These are phyloP conservation scores for Xylocampa areola DNA, from an alignment of 2,888 invertebrate genomes.

Conservation along the genomic window DNA sequence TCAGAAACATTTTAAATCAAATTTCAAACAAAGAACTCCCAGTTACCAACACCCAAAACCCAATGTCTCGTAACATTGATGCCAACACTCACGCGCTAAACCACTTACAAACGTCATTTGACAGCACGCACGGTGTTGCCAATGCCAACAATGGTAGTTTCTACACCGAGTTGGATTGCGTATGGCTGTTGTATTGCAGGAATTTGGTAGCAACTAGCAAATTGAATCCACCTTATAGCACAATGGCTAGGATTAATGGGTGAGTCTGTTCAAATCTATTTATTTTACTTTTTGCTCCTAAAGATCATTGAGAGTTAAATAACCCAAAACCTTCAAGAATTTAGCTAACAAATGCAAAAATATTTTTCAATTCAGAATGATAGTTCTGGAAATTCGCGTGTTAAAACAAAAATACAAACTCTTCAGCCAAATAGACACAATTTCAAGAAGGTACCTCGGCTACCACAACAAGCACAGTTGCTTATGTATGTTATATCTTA, in stretches of 20 bases:
- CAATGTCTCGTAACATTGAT: slow-evolving; percentile 78
- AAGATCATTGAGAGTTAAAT: too few species aligned
- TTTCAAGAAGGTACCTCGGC: too few species aligned
- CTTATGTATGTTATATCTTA: too few species aligned
- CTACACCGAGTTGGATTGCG: slow-evolving; percentile 88
- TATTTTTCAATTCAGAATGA: too few species aligned
- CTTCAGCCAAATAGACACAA: too few species aligned
- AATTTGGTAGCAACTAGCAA: slow-evolving; percentile 88
- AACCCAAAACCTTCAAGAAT: too few species aligned
- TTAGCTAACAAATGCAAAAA: too few species aligned
- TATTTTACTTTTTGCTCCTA: background rate
- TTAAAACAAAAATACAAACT: too few species aligned
- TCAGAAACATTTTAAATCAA: slow-evolving; percentile 77
- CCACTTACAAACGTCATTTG: slow-evolving; percentile 77
- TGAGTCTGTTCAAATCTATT: slow-evolving; percentile 62
- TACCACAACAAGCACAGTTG: too few species aligned
- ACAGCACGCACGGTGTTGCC: slow-evolving; percentile 63
- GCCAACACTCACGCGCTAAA: slow-evolving; percentile 79
- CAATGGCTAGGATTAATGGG: slow-evolving; percentile 91
- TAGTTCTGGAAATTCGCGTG: too few species aligned
- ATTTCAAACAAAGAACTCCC: slow-evolving; percentile 71
- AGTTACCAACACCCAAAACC: slow-evolving; percentile 68
- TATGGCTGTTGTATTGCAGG: slow-evolving; percentile 90
- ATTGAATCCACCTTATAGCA: slow-evolving; percentile 87
- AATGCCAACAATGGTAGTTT: slow-evolving; percentile 62